These are phyloP conservation scores for Magallana gigas DNA, from an alignment of 1,140 invertebrate species.

Conservation along the genomic window DNA sequence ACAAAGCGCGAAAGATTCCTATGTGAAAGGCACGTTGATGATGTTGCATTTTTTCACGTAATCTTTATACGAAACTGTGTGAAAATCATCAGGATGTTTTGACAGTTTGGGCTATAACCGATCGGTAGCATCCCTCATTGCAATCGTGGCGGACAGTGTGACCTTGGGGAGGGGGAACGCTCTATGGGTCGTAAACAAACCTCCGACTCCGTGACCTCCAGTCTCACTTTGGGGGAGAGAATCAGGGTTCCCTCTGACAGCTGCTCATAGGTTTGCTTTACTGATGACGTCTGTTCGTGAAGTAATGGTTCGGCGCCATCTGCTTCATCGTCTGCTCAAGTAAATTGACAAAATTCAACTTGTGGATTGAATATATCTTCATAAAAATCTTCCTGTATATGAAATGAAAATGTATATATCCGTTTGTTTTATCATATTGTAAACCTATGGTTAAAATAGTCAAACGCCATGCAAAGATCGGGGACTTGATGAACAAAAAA, in stretches of 20 bases:
- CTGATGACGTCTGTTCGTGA: not conserved
- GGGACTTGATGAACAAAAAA: no score
- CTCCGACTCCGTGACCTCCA: slow-evolving; percentile 5
- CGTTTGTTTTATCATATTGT: no score
- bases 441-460: no score
- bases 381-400: no score
- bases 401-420: no score
- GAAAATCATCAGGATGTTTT: no score
- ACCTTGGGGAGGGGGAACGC: not conserved
- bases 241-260: not conserved
- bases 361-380: not conserved
- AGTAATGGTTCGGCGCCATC: not conserved
- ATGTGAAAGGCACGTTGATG: slow-evolving; percentile 4
- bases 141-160: not conserved
- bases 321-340: not conserved
- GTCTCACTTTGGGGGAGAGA: slow-evolving; percentile 5
- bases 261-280: not conserved
- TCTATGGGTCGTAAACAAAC: slow-evolving; percentile 1
- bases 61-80: slow-evolving; percentile 6
- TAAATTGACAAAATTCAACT: not conserved
- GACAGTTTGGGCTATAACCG: not conserved
- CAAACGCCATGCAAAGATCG: no score
- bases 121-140: not conserved
- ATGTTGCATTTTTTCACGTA: slow-evolving; percentile 68
- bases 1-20: no score